Evolutionary conservation across 2,113 vertebrate species (phyloP).

Genomic region (Laterallus jamaicensis): DNA sequence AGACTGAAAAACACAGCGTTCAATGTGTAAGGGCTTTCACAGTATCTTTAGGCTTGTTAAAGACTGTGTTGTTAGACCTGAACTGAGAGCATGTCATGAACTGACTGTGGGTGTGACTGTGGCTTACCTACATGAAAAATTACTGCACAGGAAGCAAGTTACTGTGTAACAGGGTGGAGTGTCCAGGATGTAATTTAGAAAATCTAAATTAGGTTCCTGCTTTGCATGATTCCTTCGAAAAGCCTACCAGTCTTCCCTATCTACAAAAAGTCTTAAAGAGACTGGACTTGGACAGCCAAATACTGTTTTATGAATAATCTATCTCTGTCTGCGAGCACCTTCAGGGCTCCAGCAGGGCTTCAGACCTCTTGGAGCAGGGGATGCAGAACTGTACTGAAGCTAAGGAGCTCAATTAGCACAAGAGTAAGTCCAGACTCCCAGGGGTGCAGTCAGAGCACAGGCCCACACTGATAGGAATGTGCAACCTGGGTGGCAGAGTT

Average conservation of each 20-base stretch:
- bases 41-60: not conserved
- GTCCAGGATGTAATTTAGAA: not conserved
- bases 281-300: not conserved
- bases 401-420: not conserved
- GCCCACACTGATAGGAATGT: too few relatives aligned
- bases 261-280: not conserved
- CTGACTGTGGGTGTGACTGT: not conserved
- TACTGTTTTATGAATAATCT: not conserved
- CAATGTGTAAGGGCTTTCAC: not conserved
- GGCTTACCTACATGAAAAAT: not conserved
- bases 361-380: rapidly evolving
- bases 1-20: not conserved
- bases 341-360: not conserved
- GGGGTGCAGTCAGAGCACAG: not conserved
- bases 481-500: not conserved
- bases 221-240: not conserved
- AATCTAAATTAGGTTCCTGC: not conserved
- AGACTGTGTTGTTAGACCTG: not conserved
- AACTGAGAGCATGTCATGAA: not conserved
- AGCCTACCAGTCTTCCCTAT: not conserved
- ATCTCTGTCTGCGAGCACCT: not conserved
- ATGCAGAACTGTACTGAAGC: not conserved
- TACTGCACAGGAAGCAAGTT: not conserved
- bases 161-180: not conserved
- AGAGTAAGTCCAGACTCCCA: not conserved